A percentile compares a stretch with the other conserved stretches of the same genome.
Conservation (phyloP, 1,140 invertebrate species). For the Drosophila sechellia region DNA sequence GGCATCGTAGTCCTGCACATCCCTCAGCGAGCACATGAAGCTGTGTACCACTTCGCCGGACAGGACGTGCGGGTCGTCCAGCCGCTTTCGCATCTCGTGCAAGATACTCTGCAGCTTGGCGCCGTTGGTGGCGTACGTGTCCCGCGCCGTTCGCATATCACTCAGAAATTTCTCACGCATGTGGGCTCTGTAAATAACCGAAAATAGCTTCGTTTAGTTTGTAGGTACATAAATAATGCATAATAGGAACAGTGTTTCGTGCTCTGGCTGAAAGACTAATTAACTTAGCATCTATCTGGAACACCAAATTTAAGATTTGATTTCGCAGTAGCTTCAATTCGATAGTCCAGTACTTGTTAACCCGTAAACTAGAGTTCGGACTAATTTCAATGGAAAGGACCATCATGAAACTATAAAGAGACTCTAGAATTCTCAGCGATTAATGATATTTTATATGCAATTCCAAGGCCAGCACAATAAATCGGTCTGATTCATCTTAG, state of each 20-base stretch:
- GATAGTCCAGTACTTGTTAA: no score
- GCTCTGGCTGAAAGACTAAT: not conserved
- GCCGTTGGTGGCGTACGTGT: constrained; percentile 90
- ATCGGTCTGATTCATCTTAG: not conserved
- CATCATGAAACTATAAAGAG: no score
- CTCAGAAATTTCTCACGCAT: constrained; percentile 98
- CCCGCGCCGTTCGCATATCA: constrained; percentile 96
- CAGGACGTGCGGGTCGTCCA: constrained; percentile 98
- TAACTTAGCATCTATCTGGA: not conserved
- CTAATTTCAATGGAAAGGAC: no score
- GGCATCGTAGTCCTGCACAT: constrained; percentile 98
- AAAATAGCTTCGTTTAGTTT: constrained; percentile 10
- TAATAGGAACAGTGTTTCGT: not conserved
- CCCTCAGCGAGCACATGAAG: constrained; percentile 96
- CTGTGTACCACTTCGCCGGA: constrained; percentile 97
- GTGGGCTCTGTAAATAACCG: constrained; percentile 90
- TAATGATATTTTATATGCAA: not conserved
- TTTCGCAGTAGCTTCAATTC: no score
- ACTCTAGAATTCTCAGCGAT: no score
- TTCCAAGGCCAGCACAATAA: not conserved
- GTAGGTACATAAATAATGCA: constrained; percentile 3
- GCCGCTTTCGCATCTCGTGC: constrained; percentile 94
- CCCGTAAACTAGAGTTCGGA: no score
- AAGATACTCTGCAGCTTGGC: constrained; percentile 94
- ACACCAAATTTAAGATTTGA: no score